Evolutionary conservation across 2,888 invertebrate species (phyloP), one percentile per base, ranked within the genome.

Genomic region (Tinea semifulvella): DNA sequence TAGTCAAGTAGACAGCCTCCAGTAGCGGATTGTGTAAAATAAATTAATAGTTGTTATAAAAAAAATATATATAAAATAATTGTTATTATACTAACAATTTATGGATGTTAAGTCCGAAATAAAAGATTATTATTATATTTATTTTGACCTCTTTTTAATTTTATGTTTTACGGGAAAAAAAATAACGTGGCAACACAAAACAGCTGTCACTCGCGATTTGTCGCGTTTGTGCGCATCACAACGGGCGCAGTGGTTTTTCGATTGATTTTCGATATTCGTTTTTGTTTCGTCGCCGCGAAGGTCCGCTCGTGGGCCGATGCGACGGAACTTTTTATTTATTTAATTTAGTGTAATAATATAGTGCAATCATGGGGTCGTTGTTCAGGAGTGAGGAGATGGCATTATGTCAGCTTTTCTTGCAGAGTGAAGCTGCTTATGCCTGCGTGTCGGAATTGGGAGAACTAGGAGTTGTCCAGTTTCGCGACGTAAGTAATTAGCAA

Each of bases 331-430:
- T 55, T 57, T 54, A 58, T 52, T 56, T 57, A 54, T 52, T 57
- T 63, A 55, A 57, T 43, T 39, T 51, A 62, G 60, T 60, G 53
- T 56, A 52, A 57, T 57, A 67, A 60, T 49, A 66, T 60, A 59
- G 52, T 26, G 38, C 25, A 61, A 79, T 73, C 57, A 93, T 93
- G 93, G 92, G 92, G 71, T 92, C 94, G 67, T 84, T 98, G 68
- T 98, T 97, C 80, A 89, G 97, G 57, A 97, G 97, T 84, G 97
- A 98, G 77, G 95, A 97, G 85, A 98, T 99, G 98, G 92, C 94
- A 64, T 86, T 98, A 74, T 97, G 97, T 86, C 98, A 98, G 80
- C 90, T 98, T 61, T 98, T 97, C 79, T 84, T 98, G 54, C 98
- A 98, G 76, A 96, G 96, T 77, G 98, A 98, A 84, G 96, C 98